Evolutionary conservation across 2,797 vertebrate species (phyloP).

Genomic region (Margarornis squamiger): DNA sequence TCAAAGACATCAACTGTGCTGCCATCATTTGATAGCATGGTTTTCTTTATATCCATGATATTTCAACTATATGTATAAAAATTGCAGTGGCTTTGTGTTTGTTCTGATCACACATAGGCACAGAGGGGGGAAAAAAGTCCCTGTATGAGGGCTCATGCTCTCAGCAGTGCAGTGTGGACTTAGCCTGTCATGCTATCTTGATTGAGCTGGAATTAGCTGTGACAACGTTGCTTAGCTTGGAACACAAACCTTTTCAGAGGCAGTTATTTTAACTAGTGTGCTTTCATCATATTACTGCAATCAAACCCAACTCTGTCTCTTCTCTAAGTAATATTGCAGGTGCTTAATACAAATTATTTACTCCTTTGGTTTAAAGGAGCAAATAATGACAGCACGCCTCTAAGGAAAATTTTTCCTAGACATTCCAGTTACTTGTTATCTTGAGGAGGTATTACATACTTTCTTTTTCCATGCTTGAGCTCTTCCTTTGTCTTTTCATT

Average conservation of each 20-base stretch:
- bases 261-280: neutral
- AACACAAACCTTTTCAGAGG: neutral
- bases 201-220: neutral
- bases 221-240: neutral
- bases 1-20: neutral
- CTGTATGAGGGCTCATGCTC: neutral
- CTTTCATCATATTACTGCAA: neutral
- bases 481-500: slow-evolving; percentile 6
- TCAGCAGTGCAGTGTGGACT: neutral
- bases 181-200: neutral
- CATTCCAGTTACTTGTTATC: neutral
- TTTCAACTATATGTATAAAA: neutral
- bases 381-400: neutral
- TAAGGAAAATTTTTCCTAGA: neutral
- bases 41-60: neutral
- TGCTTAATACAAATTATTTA: slow-evolving; percentile 1
- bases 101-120: neutral
- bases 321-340: neutral
- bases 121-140: rapidly evolving
- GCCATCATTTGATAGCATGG: neutral
- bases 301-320: neutral
- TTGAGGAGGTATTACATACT: neutral
- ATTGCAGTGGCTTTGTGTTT: neutral
- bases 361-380: slow-evolving; percentile 2
- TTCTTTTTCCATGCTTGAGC: slow-evolving; percentile 13